These are phyloP conservation scores for Dreissena rostriformis DNA, from an alignment of 1,140 invertebrate genomes.

Conservation along the genomic window DNA sequence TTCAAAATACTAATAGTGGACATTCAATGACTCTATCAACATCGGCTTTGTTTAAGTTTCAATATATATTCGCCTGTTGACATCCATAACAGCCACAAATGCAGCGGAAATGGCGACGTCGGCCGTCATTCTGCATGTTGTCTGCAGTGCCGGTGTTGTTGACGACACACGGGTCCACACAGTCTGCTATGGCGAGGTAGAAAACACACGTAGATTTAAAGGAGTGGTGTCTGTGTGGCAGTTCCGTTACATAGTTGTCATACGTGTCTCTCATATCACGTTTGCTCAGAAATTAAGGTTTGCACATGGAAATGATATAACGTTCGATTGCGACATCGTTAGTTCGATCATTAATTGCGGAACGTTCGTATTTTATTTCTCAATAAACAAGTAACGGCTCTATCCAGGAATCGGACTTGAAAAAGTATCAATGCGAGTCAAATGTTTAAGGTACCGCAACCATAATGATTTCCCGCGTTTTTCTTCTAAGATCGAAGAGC, in stretches of 20 bases:
- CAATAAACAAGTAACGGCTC: too few relatives aligned
- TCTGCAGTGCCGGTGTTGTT: conserved; percentile 35
- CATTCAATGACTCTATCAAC: too few relatives aligned
- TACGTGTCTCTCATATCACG: background rate
- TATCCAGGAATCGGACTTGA: too few relatives aligned
- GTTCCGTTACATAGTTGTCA: background rate
- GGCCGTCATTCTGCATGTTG: conserved; percentile 42
- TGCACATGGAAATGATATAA: background rate
- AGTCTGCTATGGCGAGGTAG: background rate
- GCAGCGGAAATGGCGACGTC: conserved; percentile 34
- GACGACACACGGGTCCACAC: background rate
- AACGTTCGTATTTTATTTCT: too few relatives aligned
- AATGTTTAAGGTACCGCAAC: too few relatives aligned
- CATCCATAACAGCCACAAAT: background rate
- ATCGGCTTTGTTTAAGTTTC: too few relatives aligned
- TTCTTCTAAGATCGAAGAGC: too few relatives aligned
- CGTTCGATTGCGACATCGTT: background rate
- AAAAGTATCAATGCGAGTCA: too few relatives aligned
- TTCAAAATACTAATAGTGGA: too few relatives aligned
- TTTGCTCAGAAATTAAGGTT: background rate
- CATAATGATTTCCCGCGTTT: too few relatives aligned
- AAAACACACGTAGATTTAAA: background rate
- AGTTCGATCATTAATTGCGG: too few relatives aligned
- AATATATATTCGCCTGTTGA: too few relatives aligned
- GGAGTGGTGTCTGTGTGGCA: background rate